Evolutionary conservation across 2,888 invertebrate species (phyloP), one percentile per base, ranked within the genome.

Genomic region (Himalopsyche anomala): DNA sequence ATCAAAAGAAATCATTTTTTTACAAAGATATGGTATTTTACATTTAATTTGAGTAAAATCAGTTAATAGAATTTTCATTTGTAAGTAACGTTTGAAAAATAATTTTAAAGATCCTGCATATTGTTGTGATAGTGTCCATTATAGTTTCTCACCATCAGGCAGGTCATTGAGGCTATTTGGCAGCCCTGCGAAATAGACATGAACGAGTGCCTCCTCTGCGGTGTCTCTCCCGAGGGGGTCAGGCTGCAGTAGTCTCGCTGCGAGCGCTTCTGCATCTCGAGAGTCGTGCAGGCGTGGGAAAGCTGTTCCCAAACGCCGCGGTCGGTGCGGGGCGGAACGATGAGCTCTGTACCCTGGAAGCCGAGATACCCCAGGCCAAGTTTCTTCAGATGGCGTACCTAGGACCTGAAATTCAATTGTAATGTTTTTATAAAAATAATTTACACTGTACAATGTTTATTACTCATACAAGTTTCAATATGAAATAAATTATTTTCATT

Each of bases 301-400:
- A 89, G 96, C 96, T 89, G 96, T 94, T 89, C 97, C 97, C 90
- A 98, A 94, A 91, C 96, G 95, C 90, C 96, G 95, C 90, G 95
- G 93, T 89, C 95, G 94, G 92, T 96, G 95, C 91, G 95, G 94
- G 90, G 95, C 95, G 94, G 92, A 90, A 55, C 92, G 90, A 93
- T 97, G 96, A 89, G 95, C 95, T 90, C 96, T 96, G 91, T 98
- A 97, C 88, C 98, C 97, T 17, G 97, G 97, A 90, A 98, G 94
- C 89, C 96, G 95, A 84, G 96, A 95, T 86, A 98, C 98, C 87
- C 99, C 98, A 88, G 95, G 94, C 99, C 99, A 99, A 90, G 96
- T 96, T 89, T 97, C 96, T 91, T 98, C 98, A 17, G 96, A 96
- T 40, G 99, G 99, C 79, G 98, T 98, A 89, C 99, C 99, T 89